Evolutionary conservation across 2,113 vertebrate species (phyloP).

Genomic region (Prochilodus magdalenae): DNA sequence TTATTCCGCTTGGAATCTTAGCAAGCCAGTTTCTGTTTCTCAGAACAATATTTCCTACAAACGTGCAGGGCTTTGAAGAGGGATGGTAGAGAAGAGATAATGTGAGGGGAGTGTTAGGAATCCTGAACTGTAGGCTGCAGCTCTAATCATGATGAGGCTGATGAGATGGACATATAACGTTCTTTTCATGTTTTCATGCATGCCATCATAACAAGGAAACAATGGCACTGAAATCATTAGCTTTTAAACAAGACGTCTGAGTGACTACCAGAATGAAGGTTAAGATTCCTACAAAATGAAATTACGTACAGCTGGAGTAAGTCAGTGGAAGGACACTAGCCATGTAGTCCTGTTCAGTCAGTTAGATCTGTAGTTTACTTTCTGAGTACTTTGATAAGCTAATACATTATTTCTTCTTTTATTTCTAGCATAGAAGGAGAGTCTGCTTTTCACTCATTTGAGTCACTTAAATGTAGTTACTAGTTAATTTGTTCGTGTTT

Average conservation of each 20-base stretch:
- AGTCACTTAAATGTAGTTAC: too few species aligned
- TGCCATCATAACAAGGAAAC: background rate
- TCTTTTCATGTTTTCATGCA: background rate
- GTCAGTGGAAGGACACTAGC: too few species aligned
- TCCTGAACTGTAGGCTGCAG: background rate
- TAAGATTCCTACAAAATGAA: background rate
- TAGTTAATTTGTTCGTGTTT: too few species aligned
- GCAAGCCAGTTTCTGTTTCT: background rate
- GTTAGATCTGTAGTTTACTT: too few species aligned
- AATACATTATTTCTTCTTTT: too few species aligned
- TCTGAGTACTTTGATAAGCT: too few species aligned
- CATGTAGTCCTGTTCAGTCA: too few species aligned
- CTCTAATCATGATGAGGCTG: background rate
- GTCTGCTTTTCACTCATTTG: too few species aligned
- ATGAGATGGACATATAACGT: background rate
- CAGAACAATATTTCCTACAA: background rate
- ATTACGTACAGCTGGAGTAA: too few species aligned
- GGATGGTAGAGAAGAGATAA: background rate
- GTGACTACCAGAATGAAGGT: background rate
- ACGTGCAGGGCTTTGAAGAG: background rate
- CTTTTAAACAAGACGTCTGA: background rate
- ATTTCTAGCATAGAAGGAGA: too few species aligned
- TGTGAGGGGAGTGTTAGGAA: background rate
- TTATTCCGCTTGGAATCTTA: slow-evolving; percentile 26
- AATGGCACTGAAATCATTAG: background rate